Base-by-base conservation (phyloP, 2,797 vertebrate genomes). In the Austrolebias charrua region DNA sequence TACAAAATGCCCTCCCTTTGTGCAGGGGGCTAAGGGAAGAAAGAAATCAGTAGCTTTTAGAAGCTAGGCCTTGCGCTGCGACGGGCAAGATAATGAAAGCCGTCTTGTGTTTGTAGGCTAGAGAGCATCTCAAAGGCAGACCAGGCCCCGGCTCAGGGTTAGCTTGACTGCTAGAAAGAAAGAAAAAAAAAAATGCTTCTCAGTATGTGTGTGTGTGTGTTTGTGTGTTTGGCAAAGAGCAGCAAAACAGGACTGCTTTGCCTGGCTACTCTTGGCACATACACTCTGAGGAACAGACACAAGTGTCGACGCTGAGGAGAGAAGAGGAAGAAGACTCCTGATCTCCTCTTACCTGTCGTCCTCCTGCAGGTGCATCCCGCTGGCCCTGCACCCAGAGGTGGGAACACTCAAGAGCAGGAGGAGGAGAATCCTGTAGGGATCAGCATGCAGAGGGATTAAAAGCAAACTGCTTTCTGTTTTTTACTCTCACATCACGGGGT, bases 1-100 rank as follows among this genome's bases (percentile, higher is more conserved):
- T 99, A 98, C 96, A 99, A 99, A 99, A 98, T 98, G 97, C 96
- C 96, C 96, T 98, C 96, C 96, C 91, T 98, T 98, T 99, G 97
- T 99, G 95, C 94, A 93, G 92, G 93, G 95, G 96, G 96, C 96
- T 96, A 96, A 97, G 95, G 95, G 92, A 95, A 93, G 94, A 95
- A 94, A 98, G 96, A 97, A 98, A 96, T 98, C 95, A 95, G 95
- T 97, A 96, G 96, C 96, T 98, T 98, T 99, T 98, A 98, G 90
- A 98, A 97, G 95, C 96, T 95, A 95, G 95, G 97, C 96, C 96
- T 98, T 96, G 88, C 76, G 94, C 95, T 96, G 95, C 94, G 94
- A 96, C 95, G 94, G 94, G 92, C 94, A 96, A 98, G 94, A 96
- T 95, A 96, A 96, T 97, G 96, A 98, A 98, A 98, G 96, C 95